A percentile compares a stretch with the other conserved stretches of the same genome.
Evolutionary conservation across 2,113 vertebrate genomes (phyloP).

Genomic region (Labeo catla): DNA sequence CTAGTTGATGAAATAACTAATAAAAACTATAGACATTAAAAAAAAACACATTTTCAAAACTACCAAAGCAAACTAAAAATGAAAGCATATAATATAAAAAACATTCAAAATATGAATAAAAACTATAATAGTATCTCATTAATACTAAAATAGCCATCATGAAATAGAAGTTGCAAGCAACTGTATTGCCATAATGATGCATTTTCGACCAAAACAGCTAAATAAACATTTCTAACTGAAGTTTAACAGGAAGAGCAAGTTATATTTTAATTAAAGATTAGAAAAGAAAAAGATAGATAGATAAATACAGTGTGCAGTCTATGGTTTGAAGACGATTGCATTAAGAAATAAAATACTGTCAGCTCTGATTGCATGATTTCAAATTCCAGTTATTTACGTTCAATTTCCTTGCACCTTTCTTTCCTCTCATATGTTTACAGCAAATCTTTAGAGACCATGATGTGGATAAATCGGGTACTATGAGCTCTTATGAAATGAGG

Average conservation of each 20-base stretch:
- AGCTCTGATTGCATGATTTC: background rate
- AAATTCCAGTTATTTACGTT: background rate
- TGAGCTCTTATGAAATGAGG: constrained; percentile 93
- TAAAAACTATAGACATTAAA: too few relatives aligned
- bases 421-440: constrained; percentile 67
- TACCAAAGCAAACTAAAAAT: too few relatives aligned
- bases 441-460: constrained; percentile 88
- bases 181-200: background rate
- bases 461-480: constrained; percentile 91
- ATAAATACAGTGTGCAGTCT: too few relatives aligned
- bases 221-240: background rate
- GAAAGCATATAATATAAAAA: too few relatives aligned
- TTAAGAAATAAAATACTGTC: too few relatives aligned
- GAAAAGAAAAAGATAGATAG: too few relatives aligned
- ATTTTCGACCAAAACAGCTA: background rate
- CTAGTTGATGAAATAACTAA: too few relatives aligned
- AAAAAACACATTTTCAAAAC: too few relatives aligned
- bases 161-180: too few relatives aligned
- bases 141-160: background rate
- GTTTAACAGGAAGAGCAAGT: too few relatives aligned
- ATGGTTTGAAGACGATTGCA: background rate
- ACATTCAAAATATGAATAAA: background rate
- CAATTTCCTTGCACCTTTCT: background rate
- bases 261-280: background rate
- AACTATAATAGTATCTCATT: background rate